Percentiles rank a stretch among this genome's conserved stretches.
Conservation (phyloP, 2,797 vertebrate genomes). For the Chloroceryle inda region DNA sequence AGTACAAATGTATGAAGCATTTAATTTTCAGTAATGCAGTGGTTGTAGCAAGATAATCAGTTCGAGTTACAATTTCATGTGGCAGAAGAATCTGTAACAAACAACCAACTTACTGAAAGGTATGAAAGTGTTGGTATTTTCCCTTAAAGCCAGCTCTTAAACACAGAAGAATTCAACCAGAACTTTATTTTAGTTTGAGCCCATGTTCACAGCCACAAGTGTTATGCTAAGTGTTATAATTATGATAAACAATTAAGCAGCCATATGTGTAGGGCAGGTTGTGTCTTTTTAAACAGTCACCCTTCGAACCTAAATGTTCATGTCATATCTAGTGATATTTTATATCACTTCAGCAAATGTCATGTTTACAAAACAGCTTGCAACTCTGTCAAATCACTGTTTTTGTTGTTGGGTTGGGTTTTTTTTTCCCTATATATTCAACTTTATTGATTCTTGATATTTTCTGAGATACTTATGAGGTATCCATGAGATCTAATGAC, state of each 20-base stretch:
- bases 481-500: neutral
- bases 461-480: neutral
- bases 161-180: neutral
- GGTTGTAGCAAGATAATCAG: conserved; percentile 8
- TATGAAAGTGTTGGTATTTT: neutral
- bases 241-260: neutral
- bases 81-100: neutral
- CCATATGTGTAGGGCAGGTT: accelerated
- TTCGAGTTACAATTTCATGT: conserved; percentile 4
- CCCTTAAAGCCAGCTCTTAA: neutral
- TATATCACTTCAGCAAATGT: neutral
- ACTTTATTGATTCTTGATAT: neutral
- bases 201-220: neutral
- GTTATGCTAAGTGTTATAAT: neutral
- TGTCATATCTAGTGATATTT: neutral
- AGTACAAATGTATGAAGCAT: conserved; percentile 28
- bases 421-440: neutral
- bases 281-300: neutral
- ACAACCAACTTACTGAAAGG: neutral
- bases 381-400: neutral
- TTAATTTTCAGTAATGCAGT: conserved; percentile 38
- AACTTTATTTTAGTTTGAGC: neutral
- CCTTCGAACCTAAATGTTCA: neutral
- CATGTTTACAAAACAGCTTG: neutral
- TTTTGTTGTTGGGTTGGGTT: neutral